These are phyloP conservation scores for Aegithalos caudatus DNA, from an alignment of 2,113 vertebrate genomes.

Conservation along the genomic window DNA sequence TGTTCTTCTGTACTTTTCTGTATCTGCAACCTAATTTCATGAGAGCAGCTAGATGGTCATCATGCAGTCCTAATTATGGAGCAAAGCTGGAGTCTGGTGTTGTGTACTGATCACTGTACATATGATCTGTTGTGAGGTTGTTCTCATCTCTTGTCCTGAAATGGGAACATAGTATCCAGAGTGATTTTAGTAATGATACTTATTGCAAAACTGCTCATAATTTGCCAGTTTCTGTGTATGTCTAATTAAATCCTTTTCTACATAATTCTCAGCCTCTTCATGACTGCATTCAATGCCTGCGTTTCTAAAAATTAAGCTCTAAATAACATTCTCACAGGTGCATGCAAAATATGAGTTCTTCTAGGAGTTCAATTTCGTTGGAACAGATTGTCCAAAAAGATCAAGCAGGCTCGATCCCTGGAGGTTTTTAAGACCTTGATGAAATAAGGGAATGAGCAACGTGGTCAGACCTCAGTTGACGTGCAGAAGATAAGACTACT, in stretches of 20 bases:
- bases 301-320: neutral
- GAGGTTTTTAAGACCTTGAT: neutral
- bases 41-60: neutral
- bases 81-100: neutral
- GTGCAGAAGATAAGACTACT: neutral
- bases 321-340: neutral
- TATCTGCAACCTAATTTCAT: neutral
- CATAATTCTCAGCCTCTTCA: neutral
- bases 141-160: neutral
- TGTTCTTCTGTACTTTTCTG: neutral
- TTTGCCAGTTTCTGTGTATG: neutral
- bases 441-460: neutral
- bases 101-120: fast-evolving
- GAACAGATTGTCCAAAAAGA: neutral
- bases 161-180: neutral
- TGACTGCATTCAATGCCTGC: neutral
- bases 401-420: fast-evolving
- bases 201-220: neutral
- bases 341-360: neutral
- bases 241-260: neutral
- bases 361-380: neutral
- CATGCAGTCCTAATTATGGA: neutral
- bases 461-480: fast-evolving
- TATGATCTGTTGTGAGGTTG: neutral
- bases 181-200: neutral